Conservation (phyloP, 2,888 invertebrate genomes). For the Sialis fuliginosa region DNA sequence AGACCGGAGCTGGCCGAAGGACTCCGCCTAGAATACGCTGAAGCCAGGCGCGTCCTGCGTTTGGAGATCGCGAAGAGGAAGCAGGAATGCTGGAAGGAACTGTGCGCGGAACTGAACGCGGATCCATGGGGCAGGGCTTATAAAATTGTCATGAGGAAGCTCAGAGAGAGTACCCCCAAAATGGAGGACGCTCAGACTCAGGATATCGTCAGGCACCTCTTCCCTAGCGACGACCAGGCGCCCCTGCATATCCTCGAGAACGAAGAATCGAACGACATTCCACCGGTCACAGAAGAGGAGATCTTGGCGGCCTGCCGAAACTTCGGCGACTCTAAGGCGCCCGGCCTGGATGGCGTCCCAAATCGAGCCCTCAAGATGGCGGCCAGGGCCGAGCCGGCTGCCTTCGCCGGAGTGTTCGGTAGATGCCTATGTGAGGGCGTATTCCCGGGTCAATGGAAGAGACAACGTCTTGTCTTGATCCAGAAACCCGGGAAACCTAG, state of each 20-base stretch:
- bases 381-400: not conserved
- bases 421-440: not conserved
- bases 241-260: too few species aligned
- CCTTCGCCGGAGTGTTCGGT: not conserved
- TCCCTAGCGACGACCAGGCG: too few species aligned
- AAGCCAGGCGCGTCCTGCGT: not conserved
- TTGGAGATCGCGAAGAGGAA: not conserved
- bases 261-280: not conserved
- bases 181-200: not conserved
- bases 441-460: not conserved
- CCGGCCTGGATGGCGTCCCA: not conserved
- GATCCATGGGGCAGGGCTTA: not conserved
- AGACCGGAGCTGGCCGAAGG: not conserved
- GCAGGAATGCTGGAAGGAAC: not conserved
- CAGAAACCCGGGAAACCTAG: too few species aligned
- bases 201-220: not conserved
- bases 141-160: too few species aligned
- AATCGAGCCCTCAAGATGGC: not conserved
- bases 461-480: not conserved
- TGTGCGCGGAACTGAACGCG: not conserved
- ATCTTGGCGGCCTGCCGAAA: not conserved
- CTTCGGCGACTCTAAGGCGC: not conserved
- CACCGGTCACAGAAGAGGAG: not conserved
- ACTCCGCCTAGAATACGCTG: not conserved
- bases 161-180: too few species aligned